Evolutionary conservation across 2,888 invertebrate species (phyloP).

Genomic region (Heliothis peltigera): DNA sequence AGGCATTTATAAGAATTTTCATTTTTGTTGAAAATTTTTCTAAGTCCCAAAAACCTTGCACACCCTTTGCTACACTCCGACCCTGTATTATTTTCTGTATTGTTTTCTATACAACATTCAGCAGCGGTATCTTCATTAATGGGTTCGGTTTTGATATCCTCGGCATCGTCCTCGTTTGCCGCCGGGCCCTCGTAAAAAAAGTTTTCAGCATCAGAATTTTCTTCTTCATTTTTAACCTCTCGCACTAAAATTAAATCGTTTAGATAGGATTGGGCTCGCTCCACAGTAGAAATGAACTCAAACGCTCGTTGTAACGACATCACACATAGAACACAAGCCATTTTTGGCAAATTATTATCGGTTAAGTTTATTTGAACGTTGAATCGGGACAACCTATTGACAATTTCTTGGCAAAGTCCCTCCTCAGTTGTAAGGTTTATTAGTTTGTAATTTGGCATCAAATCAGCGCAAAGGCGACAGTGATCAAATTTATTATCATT

Average conservation of each 20-base stretch:
- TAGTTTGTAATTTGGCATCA: constrained; percentile 69
- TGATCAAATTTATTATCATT: constrained; percentile 58
- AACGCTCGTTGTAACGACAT: constrained; percentile 71
- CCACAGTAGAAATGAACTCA: constrained; percentile 72
- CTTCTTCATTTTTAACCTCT: constrained; percentile 68
- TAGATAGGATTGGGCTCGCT: constrained; percentile 72
- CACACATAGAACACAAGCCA: constrained; percentile 75
- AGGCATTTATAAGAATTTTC: too few relatives aligned
- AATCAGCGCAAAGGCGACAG: constrained; percentile 76
- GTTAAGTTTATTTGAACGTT: constrained; percentile 70
- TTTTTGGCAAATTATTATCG: constrained; percentile 69
- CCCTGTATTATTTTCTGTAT: too few relatives aligned
- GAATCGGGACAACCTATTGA: constrained; percentile 69
- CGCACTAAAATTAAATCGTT: constrained; percentile 60
- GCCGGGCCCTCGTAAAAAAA: constrained; percentile 28
- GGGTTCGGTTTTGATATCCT: constrained; percentile 30
- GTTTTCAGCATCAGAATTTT: constrained; percentile 52
- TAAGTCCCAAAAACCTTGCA: too few relatives aligned
- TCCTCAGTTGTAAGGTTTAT: constrained; percentile 67
- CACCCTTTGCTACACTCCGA: too few relatives aligned
- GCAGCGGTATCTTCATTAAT: background rate
- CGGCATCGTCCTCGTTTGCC: constrained; percentile 14
- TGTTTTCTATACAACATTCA: background rate
- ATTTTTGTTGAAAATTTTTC: too few relatives aligned
- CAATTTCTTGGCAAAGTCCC: constrained; percentile 63